These are phyloP conservation scores for Daboia siamensis DNA, from an alignment of 2,113 vertebrate species.

Conservation along the genomic window DNA sequence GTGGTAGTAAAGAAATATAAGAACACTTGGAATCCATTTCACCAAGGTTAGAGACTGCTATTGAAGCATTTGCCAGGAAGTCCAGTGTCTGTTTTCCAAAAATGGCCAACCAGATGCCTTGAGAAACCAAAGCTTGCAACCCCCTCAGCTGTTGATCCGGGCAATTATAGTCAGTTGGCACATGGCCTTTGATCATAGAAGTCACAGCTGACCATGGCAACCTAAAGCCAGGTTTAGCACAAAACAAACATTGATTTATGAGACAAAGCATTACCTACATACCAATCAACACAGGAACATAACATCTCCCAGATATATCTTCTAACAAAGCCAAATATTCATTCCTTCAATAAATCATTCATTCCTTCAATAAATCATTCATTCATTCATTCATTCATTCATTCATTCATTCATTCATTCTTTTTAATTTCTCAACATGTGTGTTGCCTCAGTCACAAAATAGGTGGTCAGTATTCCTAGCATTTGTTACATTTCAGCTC, in stretches of 20 bases:
- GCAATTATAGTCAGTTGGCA: background rate
- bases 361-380: background rate
- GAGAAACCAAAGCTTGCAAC: background rate
- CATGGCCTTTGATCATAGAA: background rate
- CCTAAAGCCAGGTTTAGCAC: background rate
- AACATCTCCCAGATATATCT: background rate
- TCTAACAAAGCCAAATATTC: background rate
- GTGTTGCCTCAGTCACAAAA: background rate
- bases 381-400: background rate
- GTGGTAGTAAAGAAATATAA: background rate
- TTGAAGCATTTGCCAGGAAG: background rate
- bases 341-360: too few species aligned
- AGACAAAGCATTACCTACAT: background rate
- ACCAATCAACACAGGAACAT: background rate
- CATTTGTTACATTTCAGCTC: background rate
- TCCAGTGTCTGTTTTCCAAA: background rate
- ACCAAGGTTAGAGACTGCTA: slow-evolving; percentile 27
- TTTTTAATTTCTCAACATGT: background rate
- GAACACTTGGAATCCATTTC: slow-evolving; percentile 14
- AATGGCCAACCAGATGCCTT: background rate
- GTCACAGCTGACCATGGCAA: background rate
- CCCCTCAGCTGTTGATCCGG: background rate
- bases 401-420: background rate
- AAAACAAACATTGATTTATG: background rate
- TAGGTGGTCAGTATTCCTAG: background rate